These are phyloP conservation scores for Creontiades dilutus DNA, from an alignment of 2,888 invertebrate species.

Conservation along the genomic window DNA sequence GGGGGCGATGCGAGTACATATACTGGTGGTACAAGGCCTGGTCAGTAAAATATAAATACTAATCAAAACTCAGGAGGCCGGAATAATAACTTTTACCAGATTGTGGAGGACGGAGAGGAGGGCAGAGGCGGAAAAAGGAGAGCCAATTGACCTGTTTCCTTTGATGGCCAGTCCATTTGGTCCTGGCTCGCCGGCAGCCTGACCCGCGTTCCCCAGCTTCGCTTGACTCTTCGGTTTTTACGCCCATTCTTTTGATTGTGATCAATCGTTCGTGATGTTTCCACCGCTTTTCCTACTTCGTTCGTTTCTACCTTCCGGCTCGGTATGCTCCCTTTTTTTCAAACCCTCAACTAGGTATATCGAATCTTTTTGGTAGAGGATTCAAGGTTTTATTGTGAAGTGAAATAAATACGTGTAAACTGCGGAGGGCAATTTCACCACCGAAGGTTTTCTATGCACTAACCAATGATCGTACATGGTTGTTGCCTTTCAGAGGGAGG, in stretches of 20 bases:
- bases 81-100: conserved; percentile 64
- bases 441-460: too few relatives aligned
- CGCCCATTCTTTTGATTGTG: conserved; percentile 59
- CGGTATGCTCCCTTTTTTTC: not conserved
- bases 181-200: not conserved
- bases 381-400: too few relatives aligned
- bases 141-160: conserved; percentile 70
- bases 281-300: conserved; percentile 38
- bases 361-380: not conserved
- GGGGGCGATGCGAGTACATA: too few relatives aligned
- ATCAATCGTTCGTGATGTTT: conserved; percentile 59
- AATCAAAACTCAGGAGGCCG: conserved; percentile 60
- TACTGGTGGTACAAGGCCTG: too few relatives aligned
- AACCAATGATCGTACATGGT: too few relatives aligned
- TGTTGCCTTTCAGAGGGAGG: too few relatives aligned
- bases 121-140: conserved; percentile 30
- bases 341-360: conserved; percentile 8
- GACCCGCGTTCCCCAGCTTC: not conserved
- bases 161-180: conserved; percentile 67
- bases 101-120: conserved; percentile 13
- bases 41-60: not conserved
- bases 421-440: too few relatives aligned
- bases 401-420: too few relatives aligned
- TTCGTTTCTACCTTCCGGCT: conserved; percentile 15
- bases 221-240: conserved; percentile 46